A percentile compares a stretch with the other conserved stretches of the same genome.
Conservation (phyloP, 1,140 invertebrate species). For the Cydia fagiglandana region DNA sequence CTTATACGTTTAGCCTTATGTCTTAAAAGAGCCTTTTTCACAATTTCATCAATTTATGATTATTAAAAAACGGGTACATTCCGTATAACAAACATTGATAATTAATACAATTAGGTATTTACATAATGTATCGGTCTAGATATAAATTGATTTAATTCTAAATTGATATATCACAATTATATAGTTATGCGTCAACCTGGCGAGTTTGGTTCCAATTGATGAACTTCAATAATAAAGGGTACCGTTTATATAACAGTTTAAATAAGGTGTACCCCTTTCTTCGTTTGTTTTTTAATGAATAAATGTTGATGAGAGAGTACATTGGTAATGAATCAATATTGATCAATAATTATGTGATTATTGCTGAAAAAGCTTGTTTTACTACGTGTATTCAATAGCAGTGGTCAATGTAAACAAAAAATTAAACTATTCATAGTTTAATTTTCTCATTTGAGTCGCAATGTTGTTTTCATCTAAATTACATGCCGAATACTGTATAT, state of each 20-base stretch:
- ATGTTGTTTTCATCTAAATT: background rate
- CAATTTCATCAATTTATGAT: background rate
- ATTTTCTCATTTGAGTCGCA: background rate
- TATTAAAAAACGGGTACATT: background rate
- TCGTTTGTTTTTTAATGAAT: too few relatives aligned
- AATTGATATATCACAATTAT: slow-evolving; percentile 13
- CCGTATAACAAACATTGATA: background rate
- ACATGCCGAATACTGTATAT: background rate
- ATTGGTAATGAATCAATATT: too few relatives aligned
- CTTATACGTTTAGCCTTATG: background rate
- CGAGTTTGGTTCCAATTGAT: background rate
- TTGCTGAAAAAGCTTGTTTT: too few relatives aligned
- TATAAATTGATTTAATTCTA: slow-evolving; percentile 4
- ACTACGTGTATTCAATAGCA: background rate
- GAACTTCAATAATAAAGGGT: background rate
- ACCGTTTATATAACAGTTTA: slow-evolving; percentile 3
- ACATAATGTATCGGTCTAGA: background rate
- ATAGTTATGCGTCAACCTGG: background rate
- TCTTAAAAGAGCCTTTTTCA: background rate
- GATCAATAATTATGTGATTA: too few relatives aligned
- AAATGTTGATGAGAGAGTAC: background rate
- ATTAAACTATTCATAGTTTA: too few relatives aligned
- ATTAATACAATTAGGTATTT: background rate
- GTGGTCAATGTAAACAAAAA: slow-evolving; percentile 4
- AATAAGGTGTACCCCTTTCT: background rate